Evolutionary conservation across 30 jellyfish, hydroid and myxozoan genomes (phyloP), one percentile per base, ranked within the genome.

Genomic region (Morbakka virulenta): DNA sequence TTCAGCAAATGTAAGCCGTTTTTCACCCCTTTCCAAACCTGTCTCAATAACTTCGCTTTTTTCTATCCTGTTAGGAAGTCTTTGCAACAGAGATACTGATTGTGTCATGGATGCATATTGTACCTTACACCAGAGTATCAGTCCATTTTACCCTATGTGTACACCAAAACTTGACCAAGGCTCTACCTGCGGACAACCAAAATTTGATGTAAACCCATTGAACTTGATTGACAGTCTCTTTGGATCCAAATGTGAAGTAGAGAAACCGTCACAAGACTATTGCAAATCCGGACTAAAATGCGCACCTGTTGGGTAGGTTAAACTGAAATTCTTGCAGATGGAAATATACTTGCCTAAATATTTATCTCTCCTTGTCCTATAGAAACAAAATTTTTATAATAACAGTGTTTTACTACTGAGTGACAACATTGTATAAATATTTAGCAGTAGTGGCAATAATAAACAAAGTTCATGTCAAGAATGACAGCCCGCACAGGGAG

Each of bases 81-180:
- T 87, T 64, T 87, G 96, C 78, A 87, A 72, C 35, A 72, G 78
- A 4, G 84, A 79, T 31, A 61, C 67, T 22, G 80, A 84, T 1
- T 87, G 96, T 29, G 72, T 50, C 12, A 66, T 48, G n/a, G 93
- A 87, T 31, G 49, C 77, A 57, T 77, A 67, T 36, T 87, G 96
- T 69, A 67, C 65, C 25, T 69, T 63, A 23, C 82, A 65, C 26
- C 51, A 80, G 3, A 53, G 71, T 21, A 50, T 62, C 69, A 84
- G 83, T 57, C 57, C 70, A 28, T 63, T 76, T 67, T 85, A 87
- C 28, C 49, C 84, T 30, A 73, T 87, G 12, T 87, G 96, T 69
- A 72, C 69, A 36, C 96, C 96, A 27, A 74, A 73, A 27, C 80
- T 87, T 12, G 89, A 76, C 24, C 93, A 87, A 61, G 96, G 96